Conservation (phyloP, 2,113 vertebrate species). For the Oceanodroma tethys region DNA sequence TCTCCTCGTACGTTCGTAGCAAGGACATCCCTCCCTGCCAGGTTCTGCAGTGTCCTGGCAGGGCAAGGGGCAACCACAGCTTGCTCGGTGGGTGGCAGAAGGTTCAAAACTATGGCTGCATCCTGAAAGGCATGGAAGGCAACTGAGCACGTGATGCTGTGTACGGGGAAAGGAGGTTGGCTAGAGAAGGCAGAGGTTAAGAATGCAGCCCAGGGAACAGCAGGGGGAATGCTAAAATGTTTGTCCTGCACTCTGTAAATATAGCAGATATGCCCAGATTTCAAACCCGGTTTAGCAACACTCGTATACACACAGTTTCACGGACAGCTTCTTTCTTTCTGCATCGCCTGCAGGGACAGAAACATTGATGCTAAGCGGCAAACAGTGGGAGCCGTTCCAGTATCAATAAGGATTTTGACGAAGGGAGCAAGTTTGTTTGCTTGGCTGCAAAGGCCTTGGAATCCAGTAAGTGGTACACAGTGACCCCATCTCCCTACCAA, state of each 20-base stretch:
- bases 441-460: background rate
- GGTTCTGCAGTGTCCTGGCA: background rate
- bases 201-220: background rate
- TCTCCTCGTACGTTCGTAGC: rapidly evolving
- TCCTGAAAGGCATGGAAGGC: background rate
- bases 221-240: background rate
- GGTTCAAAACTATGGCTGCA: rapidly evolving
- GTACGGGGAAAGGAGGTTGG: background rate
- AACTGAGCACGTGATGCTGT: background rate
- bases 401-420: background rate
- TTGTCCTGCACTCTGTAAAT: slow-evolving; percentile 26
- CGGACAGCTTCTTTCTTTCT: background rate
- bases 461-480: background rate
- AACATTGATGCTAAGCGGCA: background rate
- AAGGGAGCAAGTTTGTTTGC: slow-evolving; percentile 1
- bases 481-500: background rate
- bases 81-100: background rate
- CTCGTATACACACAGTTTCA: background rate
- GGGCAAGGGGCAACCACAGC: background rate
- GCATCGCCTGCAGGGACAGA: background rate
- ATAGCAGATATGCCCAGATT: background rate
- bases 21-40: background rate
- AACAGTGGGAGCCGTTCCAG: background rate
- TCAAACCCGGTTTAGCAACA: background rate
- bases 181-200: background rate